These are phyloP conservation scores for Pica pica DNA, from an alignment of 2,113 vertebrate genomes.

Conservation along the genomic window DNA sequence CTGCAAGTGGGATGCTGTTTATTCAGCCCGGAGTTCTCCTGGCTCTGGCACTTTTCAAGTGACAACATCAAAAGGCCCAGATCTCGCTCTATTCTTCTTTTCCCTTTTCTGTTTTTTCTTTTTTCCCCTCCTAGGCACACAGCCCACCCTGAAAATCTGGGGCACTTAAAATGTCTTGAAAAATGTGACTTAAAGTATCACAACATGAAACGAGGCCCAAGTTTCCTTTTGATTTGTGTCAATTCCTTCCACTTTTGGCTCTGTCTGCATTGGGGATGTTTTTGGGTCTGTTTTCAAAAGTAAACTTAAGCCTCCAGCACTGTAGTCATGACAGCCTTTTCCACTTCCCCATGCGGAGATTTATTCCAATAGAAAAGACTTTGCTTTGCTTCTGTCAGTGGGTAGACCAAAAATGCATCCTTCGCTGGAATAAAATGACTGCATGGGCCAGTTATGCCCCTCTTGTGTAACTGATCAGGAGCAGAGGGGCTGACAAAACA, in stretches of 20 bases:
- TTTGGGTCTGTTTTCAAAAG: constrained; percentile 36
- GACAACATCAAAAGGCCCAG: constrained; percentile 4
- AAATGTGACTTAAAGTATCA: background rate
- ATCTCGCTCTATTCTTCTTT: background rate
- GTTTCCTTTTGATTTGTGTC: constrained; percentile 39
- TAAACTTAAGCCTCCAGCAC: background rate
- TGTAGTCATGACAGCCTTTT: constrained; percentile 35
- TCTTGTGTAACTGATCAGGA: constrained; percentile 10
- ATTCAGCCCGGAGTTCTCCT: background rate
- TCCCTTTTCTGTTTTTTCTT: background rate
- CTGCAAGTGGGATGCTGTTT: constrained; percentile 4
- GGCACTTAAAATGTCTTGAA: background rate
- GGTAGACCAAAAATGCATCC: constrained; percentile 54
- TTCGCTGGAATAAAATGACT: constrained; percentile 14
- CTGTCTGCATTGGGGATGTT: background rate
- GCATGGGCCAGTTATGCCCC: background rate
- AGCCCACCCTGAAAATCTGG: background rate
- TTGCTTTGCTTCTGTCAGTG: constrained; percentile 54
- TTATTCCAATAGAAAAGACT: constrained; percentile 41
- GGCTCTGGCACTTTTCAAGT: constrained; percentile 43
- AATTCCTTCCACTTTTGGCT: constrained; percentile 15
- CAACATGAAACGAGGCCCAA: background rate
- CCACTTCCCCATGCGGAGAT: constrained; percentile 9
- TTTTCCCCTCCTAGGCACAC: background rate
- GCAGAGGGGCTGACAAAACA: background rate